These are phyloP conservation scores for Corythucha ciliata DNA, from an alignment of 2,888 invertebrate genomes.

Conservation along the genomic window DNA sequence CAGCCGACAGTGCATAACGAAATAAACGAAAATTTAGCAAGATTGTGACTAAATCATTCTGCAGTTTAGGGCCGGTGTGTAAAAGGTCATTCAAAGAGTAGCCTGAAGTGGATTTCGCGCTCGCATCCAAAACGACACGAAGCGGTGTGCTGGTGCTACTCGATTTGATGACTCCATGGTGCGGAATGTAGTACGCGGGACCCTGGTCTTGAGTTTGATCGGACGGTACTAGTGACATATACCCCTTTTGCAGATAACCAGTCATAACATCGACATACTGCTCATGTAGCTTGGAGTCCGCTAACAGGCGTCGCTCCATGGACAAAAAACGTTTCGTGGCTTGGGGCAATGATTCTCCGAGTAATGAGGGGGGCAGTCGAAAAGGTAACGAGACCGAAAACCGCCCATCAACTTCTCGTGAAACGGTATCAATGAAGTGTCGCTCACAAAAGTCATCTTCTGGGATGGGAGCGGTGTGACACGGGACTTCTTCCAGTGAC, in stretches of 20 bases:
- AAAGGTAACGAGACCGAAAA: background rate
- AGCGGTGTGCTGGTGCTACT: slow-evolving; percentile 3
- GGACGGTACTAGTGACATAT: background rate
- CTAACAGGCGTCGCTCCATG: background rate
- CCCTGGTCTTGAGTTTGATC: background rate
- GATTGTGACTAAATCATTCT: no score
- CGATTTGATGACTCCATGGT: slow-evolving; percentile 11
- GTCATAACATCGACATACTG: background rate
- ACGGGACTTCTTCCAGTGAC: background rate
- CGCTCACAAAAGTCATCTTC: background rate
- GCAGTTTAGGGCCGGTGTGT: no score
- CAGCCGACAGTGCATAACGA: background rate
- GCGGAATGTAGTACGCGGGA: slow-evolving; percentile 8
- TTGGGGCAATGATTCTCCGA: background rate
- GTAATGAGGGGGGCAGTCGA: background rate
- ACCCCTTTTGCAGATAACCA: background rate
- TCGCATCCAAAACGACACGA: slow-evolving; percentile 10
- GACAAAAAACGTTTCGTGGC: background rate
- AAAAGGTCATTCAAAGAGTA: slow-evolving; percentile 5
- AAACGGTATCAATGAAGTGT: background rate
- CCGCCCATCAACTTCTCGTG: background rate
- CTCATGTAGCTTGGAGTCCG: background rate
- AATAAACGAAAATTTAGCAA: slow-evolving; percentile 3
- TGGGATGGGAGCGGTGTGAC: background rate
- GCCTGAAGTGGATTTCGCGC: slow-evolving; percentile 1